Base-by-base conservation (phyloP, 2,797 vertebrate genomes). In the Sebastes elongatus region DNA sequence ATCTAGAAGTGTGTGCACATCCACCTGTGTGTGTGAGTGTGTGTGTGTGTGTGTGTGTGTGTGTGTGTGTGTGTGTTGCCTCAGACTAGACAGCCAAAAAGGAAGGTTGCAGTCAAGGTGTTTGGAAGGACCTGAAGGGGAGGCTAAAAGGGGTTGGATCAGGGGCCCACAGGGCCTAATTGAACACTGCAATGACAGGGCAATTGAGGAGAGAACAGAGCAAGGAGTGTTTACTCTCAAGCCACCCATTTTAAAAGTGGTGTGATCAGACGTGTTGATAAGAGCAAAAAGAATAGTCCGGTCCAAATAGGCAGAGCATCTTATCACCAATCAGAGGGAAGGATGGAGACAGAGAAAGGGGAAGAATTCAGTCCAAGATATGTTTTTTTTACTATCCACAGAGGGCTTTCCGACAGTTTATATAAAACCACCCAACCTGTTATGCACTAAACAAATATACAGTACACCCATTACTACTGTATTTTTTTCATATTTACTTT, bases 191-290 rank as follows among this genome's bases (percentile, higher is more conserved):
- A 79, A 75, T 84, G 88, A 87, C 88, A 71, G 77, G 66, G 77
- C 62, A 73, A 70, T 56, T 65, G 81, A 76, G 64, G 67, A 87
- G 75, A 30, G 77, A 78, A 68, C 22, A 46, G 69, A 72, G 64
- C 75, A 84, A 66, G 28, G 59, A 88, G 67, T 52, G 5, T 87
- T 93, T 87, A 83, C 80, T 92, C 76, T 76, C 79, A 57, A 74
- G 81, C 81, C 82, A 82, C 79, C 80, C 69, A 42, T 86, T 93
- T 91, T 87, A 64, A 92, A 84, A 81, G 80, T 2, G 20, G 49
- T 55, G 70, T 27, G 84, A 94, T 89, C 72, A 86, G 62, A 92
- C 22, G 61, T 70, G 78, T 52, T 65, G 90, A 94, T 91, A 91
- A 79, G 78, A 71, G 61, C 42, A 67, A 75, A 75, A 78, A 70